A percentile compares a stretch with the other conserved stretches of the same genome.
These are phyloP conservation scores for Chrysomallon squamiferum DNA, from an alignment of 1,140 invertebrate genomes.

Conservation along the genomic window DNA sequence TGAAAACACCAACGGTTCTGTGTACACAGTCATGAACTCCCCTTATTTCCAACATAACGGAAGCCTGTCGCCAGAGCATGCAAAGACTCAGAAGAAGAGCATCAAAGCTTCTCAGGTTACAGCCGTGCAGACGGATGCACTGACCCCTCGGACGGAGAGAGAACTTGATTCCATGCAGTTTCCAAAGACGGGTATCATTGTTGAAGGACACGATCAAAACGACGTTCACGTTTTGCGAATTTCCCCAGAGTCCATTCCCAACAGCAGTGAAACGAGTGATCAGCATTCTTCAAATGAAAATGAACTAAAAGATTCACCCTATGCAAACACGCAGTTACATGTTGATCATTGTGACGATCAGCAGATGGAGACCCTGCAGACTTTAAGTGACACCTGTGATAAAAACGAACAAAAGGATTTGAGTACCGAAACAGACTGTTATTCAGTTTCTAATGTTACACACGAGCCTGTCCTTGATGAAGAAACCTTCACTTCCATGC, in stretches of 20 bases:
- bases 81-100: neutral
- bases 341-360: neutral
- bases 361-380: neutral
- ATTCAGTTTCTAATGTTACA: no score
- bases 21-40: neutral
- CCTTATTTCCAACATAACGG: neutral
- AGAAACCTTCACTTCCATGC: no score
- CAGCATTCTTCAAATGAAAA: neutral
- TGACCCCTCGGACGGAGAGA: conserved; percentile 25
- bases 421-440: no score
- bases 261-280: neutral
- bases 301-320: neutral
- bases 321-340: neutral
- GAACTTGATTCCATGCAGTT: conserved; percentile 21
- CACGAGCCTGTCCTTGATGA: no score
- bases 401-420: no score
- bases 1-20: neutral
- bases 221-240: conserved; percentile 6
- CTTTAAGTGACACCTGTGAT: no score
- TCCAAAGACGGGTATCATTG: conserved; percentile 30
- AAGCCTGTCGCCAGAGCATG: neutral
- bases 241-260: neutral
- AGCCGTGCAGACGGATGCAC: conserved; percentile 27
- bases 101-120: conserved; percentile 25
- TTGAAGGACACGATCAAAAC: conserved; percentile 23